Conservation (phyloP, 2,888 invertebrate genomes). For the Acleris literana region DNA sequence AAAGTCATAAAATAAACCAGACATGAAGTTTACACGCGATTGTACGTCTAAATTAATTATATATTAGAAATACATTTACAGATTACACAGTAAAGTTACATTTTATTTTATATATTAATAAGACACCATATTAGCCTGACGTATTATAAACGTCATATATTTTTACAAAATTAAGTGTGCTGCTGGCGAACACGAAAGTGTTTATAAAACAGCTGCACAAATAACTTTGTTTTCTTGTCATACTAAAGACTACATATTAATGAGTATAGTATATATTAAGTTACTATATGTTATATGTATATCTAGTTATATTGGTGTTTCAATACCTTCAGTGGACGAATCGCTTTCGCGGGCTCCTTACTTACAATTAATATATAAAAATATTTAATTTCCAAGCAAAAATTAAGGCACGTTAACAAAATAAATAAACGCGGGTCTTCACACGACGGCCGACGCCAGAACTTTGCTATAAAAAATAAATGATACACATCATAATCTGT, state of each 20-base stretch:
- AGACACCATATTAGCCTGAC: conserved; percentile 61
- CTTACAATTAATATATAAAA: conserved; percentile 44
- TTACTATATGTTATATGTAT: conserved; percentile 41
- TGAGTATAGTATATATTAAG: conserved; percentile 22
- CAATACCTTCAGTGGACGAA: conserved; percentile 80
- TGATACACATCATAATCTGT: conserved; percentile 39
- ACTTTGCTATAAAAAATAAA: conserved; percentile 55
- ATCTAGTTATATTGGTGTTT: conserved; percentile 74
- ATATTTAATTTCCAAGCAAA: conserved; percentile 38
- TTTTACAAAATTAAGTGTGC: conserved; percentile 35
- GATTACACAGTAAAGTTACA: conserved; percentile 40
- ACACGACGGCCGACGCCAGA: conserved; percentile 54
- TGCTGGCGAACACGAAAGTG: conserved; percentile 19
- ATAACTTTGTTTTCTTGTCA: not conserved
- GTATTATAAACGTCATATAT: conserved; percentile 39
- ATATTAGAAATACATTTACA: conserved; percentile 39
- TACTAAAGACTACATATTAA: not conserved
- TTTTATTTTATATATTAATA: conserved; percentile 56
- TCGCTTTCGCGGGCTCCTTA: conserved; percentile 66
- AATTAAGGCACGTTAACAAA: conserved; percentile 44
- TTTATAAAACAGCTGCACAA: conserved; percentile 24
- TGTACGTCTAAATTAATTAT: conserved; percentile 19
- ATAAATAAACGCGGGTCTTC: conserved; percentile 41
- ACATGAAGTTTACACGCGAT: conserved; percentile 25
- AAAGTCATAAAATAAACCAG: not conserved